A percentile compares a stretch with the other conserved stretches of the same genome.
phyloP scores from a whole-genome alignment of 37 sponge, comb jelly and placozoan species.

The Crambe crambe region DNA sequence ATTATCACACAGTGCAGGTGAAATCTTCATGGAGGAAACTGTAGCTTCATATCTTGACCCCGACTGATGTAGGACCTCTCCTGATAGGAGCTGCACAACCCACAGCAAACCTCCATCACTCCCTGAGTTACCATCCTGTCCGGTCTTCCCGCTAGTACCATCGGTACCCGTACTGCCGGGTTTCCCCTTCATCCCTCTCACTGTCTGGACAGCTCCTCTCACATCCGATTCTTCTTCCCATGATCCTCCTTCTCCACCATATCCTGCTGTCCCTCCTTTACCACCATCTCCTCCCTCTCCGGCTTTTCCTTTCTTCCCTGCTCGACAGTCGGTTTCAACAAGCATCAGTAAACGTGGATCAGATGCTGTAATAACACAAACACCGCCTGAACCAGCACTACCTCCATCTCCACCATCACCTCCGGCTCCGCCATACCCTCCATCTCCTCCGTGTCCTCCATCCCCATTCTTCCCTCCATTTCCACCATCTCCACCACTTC shows the following conservation, averaged over 20 bases:
- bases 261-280: conserved; percentile 60
- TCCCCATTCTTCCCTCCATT: conserved; percentile 50
- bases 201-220: background rate
- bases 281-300: conserved; percentile 60
- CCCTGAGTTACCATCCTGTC: conserved; percentile 43
- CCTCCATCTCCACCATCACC: conserved; percentile 84
- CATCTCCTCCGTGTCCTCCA: conserved; percentile 76
- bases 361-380: conserved; percentile 34
- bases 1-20: conserved; percentile 12
- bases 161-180: conserved; percentile 40
- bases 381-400: conserved; percentile 67
- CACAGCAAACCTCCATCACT: conserved; percentile 51
- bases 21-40: conserved; percentile 18
- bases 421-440: conserved; percentile 74
- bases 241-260: conserved; percentile 61
- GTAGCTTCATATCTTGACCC: conserved; percentile 47
- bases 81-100: conserved; percentile 25
- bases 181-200: conserved; percentile 28
- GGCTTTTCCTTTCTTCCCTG: conserved; percentile 50
- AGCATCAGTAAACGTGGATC: conserved; percentile 71
- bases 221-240: conserved; percentile 9
- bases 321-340: conserved; percentile 65
- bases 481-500: conserved; percentile 69
- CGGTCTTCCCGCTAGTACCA: conserved; percentile 20
- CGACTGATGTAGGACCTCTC: conserved; percentile 9